Evolutionary conservation across 30 jellyfish, hydroid and myxozoan species (phyloP).

Genomic region (Chironex yamaguchii): DNA sequence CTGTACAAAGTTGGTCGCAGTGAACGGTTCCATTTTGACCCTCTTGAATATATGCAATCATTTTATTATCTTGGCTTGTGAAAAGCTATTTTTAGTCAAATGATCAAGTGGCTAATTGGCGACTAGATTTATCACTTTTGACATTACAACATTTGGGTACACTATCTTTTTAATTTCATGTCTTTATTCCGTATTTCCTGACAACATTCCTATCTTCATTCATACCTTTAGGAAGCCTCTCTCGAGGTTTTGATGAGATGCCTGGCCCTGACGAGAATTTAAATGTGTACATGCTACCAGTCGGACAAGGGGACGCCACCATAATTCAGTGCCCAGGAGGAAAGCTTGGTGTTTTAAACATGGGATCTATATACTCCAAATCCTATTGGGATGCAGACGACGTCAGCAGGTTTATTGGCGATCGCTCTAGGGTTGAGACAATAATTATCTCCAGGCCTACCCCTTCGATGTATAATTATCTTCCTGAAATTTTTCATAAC

Average conservation of each 20-base stretch:
- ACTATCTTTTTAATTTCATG: no score
- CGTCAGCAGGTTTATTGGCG: constrained; percentile 40
- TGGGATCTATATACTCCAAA: constrained; percentile 54
- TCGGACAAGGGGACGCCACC: constrained; percentile 79
- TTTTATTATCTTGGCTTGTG: no score
- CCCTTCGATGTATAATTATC: constrained; percentile 54
- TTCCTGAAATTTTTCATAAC: constrained; percentile 54
- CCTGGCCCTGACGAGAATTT: constrained; percentile 61
- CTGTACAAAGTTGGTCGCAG: no score
- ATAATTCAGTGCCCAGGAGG: constrained; percentile 74
- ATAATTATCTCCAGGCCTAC: constrained; percentile 73
- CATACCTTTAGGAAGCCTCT: not conserved
- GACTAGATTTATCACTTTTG: no score
- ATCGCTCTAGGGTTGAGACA: constrained; percentile 32
- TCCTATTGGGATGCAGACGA: constrained; percentile 69
- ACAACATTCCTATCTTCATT: no score
- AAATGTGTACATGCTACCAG: constrained; percentile 69
- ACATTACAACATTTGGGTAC: no score
- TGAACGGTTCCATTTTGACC: no score
- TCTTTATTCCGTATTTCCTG: no score
- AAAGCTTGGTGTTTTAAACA: constrained; percentile 25
- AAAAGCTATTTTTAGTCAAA: no score
- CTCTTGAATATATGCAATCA: no score
- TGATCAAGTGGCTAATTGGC: no score
- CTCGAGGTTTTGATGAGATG: not conserved